Conservation (phyloP, 2,888 invertebrate species). For the Chalcosyrphus nemorum region DNA sequence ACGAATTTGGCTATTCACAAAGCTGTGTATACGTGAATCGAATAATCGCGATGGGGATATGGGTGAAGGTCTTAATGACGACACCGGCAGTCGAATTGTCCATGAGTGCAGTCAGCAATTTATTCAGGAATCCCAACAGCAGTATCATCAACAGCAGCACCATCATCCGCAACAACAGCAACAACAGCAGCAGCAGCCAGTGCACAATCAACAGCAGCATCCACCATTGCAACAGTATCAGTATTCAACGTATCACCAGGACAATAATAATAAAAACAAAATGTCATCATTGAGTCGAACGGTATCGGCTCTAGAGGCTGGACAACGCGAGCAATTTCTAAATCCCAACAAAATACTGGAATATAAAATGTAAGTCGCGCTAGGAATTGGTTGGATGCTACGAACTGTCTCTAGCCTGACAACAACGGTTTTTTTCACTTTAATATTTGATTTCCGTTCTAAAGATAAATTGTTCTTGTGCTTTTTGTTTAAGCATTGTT, state of each 20-base stretch:
- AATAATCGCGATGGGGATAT: constrained; percentile 81
- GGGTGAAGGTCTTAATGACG: constrained; percentile 81
- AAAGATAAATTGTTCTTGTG: neutral
- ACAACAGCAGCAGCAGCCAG: constrained; percentile 55
- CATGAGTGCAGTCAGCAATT: constrained; percentile 77
- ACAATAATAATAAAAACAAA: constrained; percentile 76
- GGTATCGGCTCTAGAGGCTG: constrained; percentile 81
- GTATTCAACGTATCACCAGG: constrained; percentile 71
- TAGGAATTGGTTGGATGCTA: no score
- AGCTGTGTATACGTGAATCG: constrained; percentile 81
- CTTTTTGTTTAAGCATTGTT: constrained; percentile 21
- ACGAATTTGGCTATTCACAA: constrained; percentile 82
- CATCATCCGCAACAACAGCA: constrained; percentile 60
- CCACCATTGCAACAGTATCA: constrained; percentile 73
- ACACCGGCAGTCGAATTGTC: constrained; percentile 79
- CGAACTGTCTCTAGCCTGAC: neutral
- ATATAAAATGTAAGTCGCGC: constrained; percentile 82
- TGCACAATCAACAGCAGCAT: constrained; percentile 64
- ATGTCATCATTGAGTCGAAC: constrained; percentile 80
- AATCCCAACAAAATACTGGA: constrained; percentile 82
- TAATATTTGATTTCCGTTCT: constrained; percentile 7
- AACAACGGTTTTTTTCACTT: neutral
- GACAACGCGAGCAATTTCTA: constrained; percentile 82
- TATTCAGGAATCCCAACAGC: constrained; percentile 79
- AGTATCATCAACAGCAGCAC: constrained; percentile 77